These are phyloP conservation scores for Podilymbus podiceps DNA, from an alignment of 2,113 vertebrate species.

Conservation along the genomic window DNA sequence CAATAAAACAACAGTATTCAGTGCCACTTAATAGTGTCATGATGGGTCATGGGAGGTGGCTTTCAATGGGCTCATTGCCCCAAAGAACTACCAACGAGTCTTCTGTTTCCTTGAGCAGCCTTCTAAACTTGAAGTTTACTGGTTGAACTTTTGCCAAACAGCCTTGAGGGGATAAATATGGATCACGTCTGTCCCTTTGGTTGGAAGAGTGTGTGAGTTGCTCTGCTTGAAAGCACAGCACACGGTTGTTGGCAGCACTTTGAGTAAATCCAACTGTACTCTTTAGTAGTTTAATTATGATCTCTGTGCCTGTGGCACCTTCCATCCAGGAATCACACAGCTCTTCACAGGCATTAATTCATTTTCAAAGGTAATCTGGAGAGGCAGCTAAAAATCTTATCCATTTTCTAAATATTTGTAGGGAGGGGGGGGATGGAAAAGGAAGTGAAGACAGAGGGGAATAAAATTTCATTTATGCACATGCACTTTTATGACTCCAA, in stretches of 20 bases:
- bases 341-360: background rate
- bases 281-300: constrained; percentile 16
- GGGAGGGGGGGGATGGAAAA: background rate
- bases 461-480: background rate
- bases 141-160: background rate
- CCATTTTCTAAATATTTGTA: background rate
- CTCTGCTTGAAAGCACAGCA: background rate
- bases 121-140: background rate
- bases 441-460: background rate
- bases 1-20: background rate
- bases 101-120: background rate
- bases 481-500: background rate
- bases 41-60: background rate
- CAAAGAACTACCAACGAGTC: background rate
- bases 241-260: background rate
- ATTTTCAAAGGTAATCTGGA: background rate
- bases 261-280: constrained; percentile 7
- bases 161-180: background rate
- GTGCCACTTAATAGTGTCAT: background rate
- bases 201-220: background rate
- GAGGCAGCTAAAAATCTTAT: background rate
- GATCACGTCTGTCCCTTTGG: background rate
- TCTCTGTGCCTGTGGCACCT: background rate
- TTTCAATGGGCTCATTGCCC: background rate
- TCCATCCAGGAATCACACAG: background rate